A percentile compares a stretch with the other conserved stretches of the same genome.
These are phyloP conservation scores for Passer domesticus DNA, from an alignment of 2,113 vertebrate genomes.

Conservation along the genomic window DNA sequence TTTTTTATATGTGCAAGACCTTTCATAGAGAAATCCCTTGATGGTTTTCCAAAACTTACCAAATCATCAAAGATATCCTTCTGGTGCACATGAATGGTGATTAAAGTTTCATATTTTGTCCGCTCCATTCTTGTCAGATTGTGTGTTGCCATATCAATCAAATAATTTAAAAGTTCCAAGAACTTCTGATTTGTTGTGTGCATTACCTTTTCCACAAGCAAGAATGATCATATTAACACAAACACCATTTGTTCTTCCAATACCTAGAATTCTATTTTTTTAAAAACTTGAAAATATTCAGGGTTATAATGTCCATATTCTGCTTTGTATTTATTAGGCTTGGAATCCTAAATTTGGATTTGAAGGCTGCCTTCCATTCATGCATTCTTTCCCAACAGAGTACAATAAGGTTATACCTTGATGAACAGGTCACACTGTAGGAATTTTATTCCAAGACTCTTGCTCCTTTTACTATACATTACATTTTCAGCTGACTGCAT, in stretches of 20 bases:
- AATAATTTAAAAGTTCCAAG: slow-evolving; percentile 68
- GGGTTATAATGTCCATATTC: neutral
- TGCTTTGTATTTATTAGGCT: neutral
- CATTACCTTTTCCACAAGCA: slow-evolving; percentile 65
- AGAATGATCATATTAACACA: neutral
- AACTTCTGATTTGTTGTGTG: slow-evolving; percentile 71
- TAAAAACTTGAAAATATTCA: neutral
- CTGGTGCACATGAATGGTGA: slow-evolving; percentile 76
- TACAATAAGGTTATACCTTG: neutral
- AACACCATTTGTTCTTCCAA: neutral
- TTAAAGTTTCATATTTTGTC: slow-evolving; percentile 73
- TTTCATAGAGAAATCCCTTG: neutral
- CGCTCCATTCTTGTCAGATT: slow-evolving; percentile 70
- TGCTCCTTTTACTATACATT: neutral
- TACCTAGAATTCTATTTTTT: neutral
- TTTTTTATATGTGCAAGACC: neutral
- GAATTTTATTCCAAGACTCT: neutral
- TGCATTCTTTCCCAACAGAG: neutral
- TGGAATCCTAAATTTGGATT: neutral
- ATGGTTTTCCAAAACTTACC: slow-evolving; percentile 50
- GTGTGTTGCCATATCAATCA: slow-evolving; percentile 73
- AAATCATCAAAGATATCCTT: slow-evolving; percentile 75
- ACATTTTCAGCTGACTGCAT: neutral
- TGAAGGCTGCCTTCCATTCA: neutral
- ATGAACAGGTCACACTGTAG: neutral